A percentile compares a stretch with the other conserved stretches of the same genome.
Conservation (phyloP, 2,797 vertebrate genomes). For the Myotis daubentonii region DNA sequence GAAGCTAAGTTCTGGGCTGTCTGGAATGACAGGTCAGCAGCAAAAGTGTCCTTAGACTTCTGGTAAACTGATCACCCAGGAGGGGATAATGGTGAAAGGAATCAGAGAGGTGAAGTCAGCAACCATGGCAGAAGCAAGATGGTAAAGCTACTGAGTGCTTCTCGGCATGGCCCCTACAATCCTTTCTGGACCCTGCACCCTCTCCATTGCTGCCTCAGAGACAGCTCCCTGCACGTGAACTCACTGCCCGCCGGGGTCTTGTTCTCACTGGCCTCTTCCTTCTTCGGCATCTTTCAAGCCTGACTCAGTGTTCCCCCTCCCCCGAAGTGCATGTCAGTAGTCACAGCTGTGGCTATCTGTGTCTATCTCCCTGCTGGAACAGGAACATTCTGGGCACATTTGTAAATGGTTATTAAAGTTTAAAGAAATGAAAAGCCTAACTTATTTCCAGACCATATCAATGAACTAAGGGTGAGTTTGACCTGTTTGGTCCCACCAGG, state of each 20-base stretch:
- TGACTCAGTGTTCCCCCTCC: background rate
- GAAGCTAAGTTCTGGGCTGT: background rate
- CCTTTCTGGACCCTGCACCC: background rate
- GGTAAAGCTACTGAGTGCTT: background rate
- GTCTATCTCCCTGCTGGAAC: background rate
- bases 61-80: background rate
- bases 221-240: rapidly evolving
- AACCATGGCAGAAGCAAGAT: background rate
- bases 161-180: background rate
- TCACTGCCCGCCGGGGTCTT: background rate
- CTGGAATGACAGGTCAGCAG: background rate
- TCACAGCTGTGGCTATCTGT: background rate
- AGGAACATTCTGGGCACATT: background rate
- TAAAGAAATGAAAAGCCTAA: background rate
- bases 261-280: background rate
- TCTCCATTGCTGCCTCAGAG: rapidly evolving
- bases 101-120: too few species aligned
- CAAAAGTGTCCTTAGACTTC: background rate
- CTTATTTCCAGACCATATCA: background rate
- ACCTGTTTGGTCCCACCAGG: background rate
- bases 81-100: background rate
- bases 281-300: background rate
- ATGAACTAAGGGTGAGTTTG: background rate
- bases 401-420: background rate
- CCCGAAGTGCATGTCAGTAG: background rate